phyloP scores from a whole-genome alignment of 2,888 invertebrate species.

The Leptinotarsa rubiginosa region DNA sequence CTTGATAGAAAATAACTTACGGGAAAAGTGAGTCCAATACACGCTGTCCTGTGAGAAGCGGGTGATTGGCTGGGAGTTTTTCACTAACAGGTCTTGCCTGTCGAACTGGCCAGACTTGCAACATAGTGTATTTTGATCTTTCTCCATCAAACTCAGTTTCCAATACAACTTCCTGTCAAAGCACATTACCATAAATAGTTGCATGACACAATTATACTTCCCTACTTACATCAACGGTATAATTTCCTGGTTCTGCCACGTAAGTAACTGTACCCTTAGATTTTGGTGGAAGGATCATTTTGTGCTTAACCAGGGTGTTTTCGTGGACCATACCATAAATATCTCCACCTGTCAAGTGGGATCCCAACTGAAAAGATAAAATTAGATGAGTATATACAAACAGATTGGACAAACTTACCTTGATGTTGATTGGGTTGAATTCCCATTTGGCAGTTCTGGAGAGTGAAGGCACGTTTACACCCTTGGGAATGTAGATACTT shows the following conservation, averaged over 20 bases:
- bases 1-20: conserved; percentile 67
- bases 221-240: conserved; percentile 86
- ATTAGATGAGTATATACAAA: neutral
- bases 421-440: conserved; percentile 86
- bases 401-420: conserved; percentile 67
- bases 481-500: conserved; percentile 99
- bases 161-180: conserved; percentile 87
- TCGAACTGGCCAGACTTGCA: conserved; percentile 99
- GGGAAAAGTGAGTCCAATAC: conserved; percentile 99
- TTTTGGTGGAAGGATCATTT: conserved; percentile 93
- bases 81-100: conserved; percentile 97
- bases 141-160: conserved; percentile 99
- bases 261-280: conserved; percentile 97
- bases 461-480: conserved; percentile 94
- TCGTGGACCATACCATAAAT: conserved; percentile 96
- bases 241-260: conserved; percentile 93
- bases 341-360: conserved; percentile 99
- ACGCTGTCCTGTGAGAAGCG: conserved; percentile 96
- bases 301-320: conserved; percentile 97
- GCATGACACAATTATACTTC: neutral
- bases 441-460: conserved; percentile 89
- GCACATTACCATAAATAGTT: conserved; percentile 3
- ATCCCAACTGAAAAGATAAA: conserved; percentile 77
- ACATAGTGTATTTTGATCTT: conserved; percentile 90
- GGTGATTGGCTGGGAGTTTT: conserved; percentile 98